These are phyloP conservation scores for Pseudococcus jackbeardsleyi DNA, from an alignment of 2,888 invertebrate genomes.

Conservation along the genomic window DNA sequence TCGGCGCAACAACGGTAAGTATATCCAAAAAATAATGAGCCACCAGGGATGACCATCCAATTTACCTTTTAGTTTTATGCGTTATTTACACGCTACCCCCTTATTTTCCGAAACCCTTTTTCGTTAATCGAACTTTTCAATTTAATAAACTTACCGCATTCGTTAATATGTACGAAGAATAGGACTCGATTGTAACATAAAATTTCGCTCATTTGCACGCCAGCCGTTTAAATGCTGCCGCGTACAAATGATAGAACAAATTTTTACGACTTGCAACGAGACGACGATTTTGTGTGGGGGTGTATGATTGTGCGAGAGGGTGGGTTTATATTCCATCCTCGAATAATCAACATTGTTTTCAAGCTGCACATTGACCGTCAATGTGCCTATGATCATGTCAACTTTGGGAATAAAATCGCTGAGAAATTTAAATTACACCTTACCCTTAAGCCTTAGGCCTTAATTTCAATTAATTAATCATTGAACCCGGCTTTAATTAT, in stretches of 20 bases:
- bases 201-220: slow-evolving; percentile 51
- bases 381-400: too few relatives aligned
- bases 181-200: slow-evolving; percentile 32
- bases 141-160: slow-evolving; percentile 53
- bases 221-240: background rate
- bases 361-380: too few relatives aligned
- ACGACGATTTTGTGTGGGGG: background rate
- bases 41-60: slow-evolving; percentile 60
- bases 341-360: too few relatives aligned
- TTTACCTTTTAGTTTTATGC: slow-evolving; percentile 60
- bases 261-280: slow-evolving; percentile 4
- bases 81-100: slow-evolving; percentile 61
- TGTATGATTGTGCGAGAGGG: background rate
- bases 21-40: slow-evolving; percentile 62
- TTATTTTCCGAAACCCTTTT: slow-evolving; percentile 42
- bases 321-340: background rate
- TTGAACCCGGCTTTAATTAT: too few relatives aligned
- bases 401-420: too few relatives aligned
- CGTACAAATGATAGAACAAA: slow-evolving; percentile 27
- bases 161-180: slow-evolving; percentile 3
- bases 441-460: too few relatives aligned
- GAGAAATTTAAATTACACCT: too few relatives aligned
- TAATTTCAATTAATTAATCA: too few relatives aligned
- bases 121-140: slow-evolving; percentile 55
- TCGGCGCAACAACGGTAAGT: background rate